A percentile compares a stretch with the other conserved stretches of the same genome.
Conservation (phyloP, 2,888 invertebrate species). For the Parapristionchus giblindavisi region DNA sequence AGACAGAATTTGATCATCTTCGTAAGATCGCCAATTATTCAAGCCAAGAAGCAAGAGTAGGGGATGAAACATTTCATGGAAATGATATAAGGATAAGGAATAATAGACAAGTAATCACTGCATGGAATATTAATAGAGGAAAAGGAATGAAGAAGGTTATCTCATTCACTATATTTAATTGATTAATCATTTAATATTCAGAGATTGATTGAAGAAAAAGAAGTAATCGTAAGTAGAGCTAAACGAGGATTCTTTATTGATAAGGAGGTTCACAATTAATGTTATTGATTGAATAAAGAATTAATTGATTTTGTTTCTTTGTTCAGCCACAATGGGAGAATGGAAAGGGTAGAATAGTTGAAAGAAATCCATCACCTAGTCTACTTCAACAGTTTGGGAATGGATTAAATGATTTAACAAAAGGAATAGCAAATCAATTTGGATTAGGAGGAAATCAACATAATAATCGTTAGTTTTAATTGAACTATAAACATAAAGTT, state of each 20-base stretch:
- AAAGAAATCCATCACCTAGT: slow-evolving; percentile 1
- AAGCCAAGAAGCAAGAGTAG: background rate
- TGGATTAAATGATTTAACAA: slow-evolving; percentile 7
- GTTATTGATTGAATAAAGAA: no score
- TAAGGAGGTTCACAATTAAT: no score
- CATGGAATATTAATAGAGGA: slow-evolving; percentile 1
- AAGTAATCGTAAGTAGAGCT: no score
- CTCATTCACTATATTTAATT: background rate
- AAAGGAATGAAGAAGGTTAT: slow-evolving; percentile 3
- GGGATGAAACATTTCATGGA: background rate
- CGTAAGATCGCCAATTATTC: background rate
- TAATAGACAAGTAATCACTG: background rate
- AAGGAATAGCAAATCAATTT: slow-evolving; percentile 26
- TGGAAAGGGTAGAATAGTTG: slow-evolving; percentile 31
- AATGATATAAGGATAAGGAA: background rate
- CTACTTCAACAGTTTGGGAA: slow-evolving; percentile 13
- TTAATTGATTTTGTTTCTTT: no score
- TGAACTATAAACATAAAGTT: no score
- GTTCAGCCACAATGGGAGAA: slow-evolving; percentile 30
- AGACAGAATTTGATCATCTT: slow-evolving; percentile 22
- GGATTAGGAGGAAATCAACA: slow-evolving; percentile 18
- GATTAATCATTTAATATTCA: no score
- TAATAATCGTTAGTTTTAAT: no score
- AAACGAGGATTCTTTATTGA: background rate
- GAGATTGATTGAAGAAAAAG: no score